Percentiles rank a stretch among this genome's conserved stretches.
Evolutionary conservation across 1,140 invertebrate species (phyloP).

Genomic region (Zaprionus inermis): DNA sequence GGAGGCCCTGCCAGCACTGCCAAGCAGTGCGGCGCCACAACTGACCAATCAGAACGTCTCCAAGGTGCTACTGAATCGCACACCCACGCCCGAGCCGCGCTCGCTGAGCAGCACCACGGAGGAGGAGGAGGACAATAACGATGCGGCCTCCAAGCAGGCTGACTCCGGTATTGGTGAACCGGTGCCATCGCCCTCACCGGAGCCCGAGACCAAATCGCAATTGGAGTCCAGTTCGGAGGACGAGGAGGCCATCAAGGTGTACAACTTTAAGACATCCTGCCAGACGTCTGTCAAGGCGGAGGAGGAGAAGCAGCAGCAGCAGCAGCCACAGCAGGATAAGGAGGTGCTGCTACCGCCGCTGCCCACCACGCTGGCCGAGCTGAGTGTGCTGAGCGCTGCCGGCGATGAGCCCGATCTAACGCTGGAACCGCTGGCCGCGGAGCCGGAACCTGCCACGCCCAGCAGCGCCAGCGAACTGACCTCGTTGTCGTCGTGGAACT

Average conservation of each 20-base stretch:
- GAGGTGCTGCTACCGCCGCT: slow-evolving; percentile 15
- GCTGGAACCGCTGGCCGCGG: not conserved
- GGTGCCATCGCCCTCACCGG: slow-evolving; percentile 59
- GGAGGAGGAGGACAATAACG: slow-evolving; percentile 61
- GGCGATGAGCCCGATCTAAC: slow-evolving; percentile 5
- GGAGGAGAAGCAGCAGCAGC: not conserved
- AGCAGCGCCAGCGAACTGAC: slow-evolving; percentile 57
- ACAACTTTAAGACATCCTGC: slow-evolving; percentile 80
- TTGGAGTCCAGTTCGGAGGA: slow-evolving; percentile 82
- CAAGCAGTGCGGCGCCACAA: slow-evolving; percentile 19
- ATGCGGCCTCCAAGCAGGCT: slow-evolving; percentile 72
- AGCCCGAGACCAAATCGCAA: slow-evolving; percentile 36
- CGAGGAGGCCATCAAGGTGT: slow-evolving; percentile 81
- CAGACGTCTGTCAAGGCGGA: slow-evolving; percentile 65
- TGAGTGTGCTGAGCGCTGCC: slow-evolving; percentile 42
- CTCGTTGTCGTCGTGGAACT: slow-evolving; percentile 76
- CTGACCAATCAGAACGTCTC: slow-evolving; percentile 60
- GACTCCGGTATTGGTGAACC: slow-evolving; percentile 80
- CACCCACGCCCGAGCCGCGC: slow-evolving; percentile 77
- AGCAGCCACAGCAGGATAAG: not conserved
- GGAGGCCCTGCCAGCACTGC: not conserved
- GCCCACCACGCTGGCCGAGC: slow-evolving; percentile 15
- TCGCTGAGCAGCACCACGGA: slow-evolving; percentile 65
- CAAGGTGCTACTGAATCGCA: slow-evolving; percentile 74
- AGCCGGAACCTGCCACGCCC: slow-evolving; percentile 35